Base-by-base conservation (phyloP, 2,888 invertebrate species). In the Thymelicus acteon region DNA sequence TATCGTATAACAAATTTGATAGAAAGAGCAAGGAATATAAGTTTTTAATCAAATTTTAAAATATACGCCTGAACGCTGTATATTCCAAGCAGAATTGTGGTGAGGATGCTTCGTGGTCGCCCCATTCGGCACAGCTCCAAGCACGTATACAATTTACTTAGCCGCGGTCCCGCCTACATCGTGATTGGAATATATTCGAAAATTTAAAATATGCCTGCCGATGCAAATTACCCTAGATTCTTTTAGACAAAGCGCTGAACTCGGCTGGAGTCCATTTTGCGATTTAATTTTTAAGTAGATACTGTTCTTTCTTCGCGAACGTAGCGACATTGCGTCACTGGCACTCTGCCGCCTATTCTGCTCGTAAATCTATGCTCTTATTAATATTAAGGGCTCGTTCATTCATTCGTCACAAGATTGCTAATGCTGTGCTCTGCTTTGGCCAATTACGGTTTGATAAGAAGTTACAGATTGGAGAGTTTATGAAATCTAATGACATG, bases 141-240 rank as follows among this genome's bases (percentile, higher is more conserved):
- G 86, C 92, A 91, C 91, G 92, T 92, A 87, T 88, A 89, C 89
- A 91, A 92, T 92, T 92, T 91, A 92, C 91, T 92, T 90, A 92
- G 87, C 84, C 77, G 78, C 81, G 83, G 87, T 82, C 82, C 83
- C 80, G 81, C 80, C 80, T 81, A 80, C 80, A 71, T 80, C 90
- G 88, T 90, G 91, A 89, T 90, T 86, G 85, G 89, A 91, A 92
- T 91, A 87, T 82, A 82, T 81, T 86, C 80, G 80, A 80, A 81
- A 84, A 75, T 86, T 85, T 83, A 79, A 85, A 85, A 82, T 79
- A 81, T 76, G 75, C 67, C 49, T 13, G 61, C 72, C 73, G 72
- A 74, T 76, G 72, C 71, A 73, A 60, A 65, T 65, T 65, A 7
- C 8, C 37, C n/a, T 19, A 58, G 49, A 63, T 58, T 58, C 19